Evolutionary conservation across 2,888 invertebrate species (phyloP).

Genomic region (Philhelius pedissequus): DNA sequence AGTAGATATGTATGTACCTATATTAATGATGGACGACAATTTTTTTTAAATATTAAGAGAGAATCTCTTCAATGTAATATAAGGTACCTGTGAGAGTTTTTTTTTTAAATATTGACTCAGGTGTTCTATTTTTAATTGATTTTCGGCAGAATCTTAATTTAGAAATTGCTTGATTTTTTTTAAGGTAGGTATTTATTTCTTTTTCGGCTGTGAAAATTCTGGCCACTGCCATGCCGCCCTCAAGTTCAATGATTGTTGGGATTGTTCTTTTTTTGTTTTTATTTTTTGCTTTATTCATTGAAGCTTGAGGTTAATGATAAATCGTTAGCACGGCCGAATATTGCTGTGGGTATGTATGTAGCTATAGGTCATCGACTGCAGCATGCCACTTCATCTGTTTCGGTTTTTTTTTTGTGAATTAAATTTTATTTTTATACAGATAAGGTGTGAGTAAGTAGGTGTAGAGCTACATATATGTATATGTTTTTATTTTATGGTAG

Average conservation of each 20-base stretch:
- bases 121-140: conserved; percentile 46
- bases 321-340: conserved; percentile 52
- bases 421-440: conserved; percentile 21
- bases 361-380: conserved; percentile 65
- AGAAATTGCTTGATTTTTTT: conserved; percentile 12
- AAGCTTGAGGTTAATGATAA: conserved; percentile 61
- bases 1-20: too few species aligned
- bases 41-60: not conserved
- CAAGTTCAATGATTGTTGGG: conserved; percentile 61
- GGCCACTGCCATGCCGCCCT: conserved; percentile 37
- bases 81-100: not conserved
- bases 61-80: not conserved
- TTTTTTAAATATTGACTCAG: not conserved
- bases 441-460: conserved; percentile 16
- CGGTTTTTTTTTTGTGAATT: conserved; percentile 25
- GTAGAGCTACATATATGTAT: too few species aligned
- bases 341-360: conserved; percentile 53
- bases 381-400: conserved; percentile 16
- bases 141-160: conserved; percentile 33
- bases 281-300: conserved; percentile 28
- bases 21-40: conserved; percentile 17
- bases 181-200: not conserved
- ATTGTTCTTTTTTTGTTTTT: not conserved
- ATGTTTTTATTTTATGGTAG: not conserved
- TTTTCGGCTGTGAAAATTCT: conserved; percentile 20